Evolutionary conservation across 2,888 invertebrate genomes (phyloP).

Genomic region (Eristalis intricaria): DNA sequence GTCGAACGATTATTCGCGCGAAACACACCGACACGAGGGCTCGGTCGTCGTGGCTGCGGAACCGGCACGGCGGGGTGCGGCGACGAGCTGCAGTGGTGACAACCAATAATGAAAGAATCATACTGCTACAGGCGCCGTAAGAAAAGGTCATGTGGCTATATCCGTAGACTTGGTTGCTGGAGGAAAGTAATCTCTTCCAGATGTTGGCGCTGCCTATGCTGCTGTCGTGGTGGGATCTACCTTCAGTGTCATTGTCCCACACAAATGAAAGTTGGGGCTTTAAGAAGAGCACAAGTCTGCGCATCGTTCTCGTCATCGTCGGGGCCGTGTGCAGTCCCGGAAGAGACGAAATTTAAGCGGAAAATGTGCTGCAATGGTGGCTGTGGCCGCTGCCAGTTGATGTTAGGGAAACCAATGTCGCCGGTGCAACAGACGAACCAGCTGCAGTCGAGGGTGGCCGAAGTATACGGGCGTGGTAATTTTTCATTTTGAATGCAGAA

Average conservation of each 20-base stretch:
- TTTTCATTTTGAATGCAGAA: conserved; percentile 50
- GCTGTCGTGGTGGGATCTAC: conserved; percentile 26
- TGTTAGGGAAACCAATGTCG: conserved; percentile 8
- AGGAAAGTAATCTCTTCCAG: conserved; percentile 25
- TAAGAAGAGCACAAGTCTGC: conserved; percentile 31
- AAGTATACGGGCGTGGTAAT: conserved; percentile 31
- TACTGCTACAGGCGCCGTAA: conserved; percentile 23
- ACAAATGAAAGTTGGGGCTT: conserved; percentile 22
- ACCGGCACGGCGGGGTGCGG: neutral
- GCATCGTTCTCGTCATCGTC: conserved; percentile 14
- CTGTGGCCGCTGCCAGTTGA: conserved; percentile 33
- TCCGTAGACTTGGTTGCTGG: neutral
- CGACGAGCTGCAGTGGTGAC: conserved; percentile 23
- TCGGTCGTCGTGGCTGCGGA: neutral
- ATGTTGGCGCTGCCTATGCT: conserved; percentile 7
- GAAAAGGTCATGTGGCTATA: conserved; percentile 42
- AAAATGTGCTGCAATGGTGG: conserved; percentile 31
- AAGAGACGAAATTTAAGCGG: conserved; percentile 22
- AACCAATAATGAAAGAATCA: conserved; percentile 61
- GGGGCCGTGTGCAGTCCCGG: conserved; percentile 17
- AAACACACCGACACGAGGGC: conserved; percentile 21
- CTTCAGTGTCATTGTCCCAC: conserved; percentile 14
- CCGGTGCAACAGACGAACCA: neutral
- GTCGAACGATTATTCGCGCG: conserved; percentile 45
- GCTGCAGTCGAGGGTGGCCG: neutral